These are phyloP conservation scores for Frankliniella fusca DNA, from an alignment of 2,888 invertebrate genomes.

Conservation along the genomic window DNA sequence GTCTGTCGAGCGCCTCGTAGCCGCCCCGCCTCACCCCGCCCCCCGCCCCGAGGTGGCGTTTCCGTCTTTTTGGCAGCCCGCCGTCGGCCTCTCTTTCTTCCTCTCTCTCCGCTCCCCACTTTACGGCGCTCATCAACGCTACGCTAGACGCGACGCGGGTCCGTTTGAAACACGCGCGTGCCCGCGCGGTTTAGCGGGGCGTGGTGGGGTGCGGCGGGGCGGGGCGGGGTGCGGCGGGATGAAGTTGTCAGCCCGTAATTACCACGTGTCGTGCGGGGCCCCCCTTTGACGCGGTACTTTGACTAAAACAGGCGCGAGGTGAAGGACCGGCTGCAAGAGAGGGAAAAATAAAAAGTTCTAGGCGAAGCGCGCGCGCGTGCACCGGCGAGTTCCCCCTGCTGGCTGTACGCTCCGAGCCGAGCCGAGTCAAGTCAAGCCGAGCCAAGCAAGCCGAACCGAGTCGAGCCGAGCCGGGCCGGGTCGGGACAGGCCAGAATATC, in stretches of 20 bases:
- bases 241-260: not conserved
- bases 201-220: not conserved
- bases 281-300: not conserved
- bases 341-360: not conserved
- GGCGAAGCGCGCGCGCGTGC: not conserved
- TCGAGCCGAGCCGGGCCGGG: no score
- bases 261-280: not conserved
- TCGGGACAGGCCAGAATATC: no score
- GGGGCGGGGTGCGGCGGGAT: not conserved
- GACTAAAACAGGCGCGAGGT: not conserved
- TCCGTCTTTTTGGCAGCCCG: conserved; percentile 14
- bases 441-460: no score
- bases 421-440: no score
- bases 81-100: not conserved
- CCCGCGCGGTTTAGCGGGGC: not conserved
- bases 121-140: no score
- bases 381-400: not conserved
- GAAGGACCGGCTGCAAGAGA: not conserved
- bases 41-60: not conserved
- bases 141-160: no score
- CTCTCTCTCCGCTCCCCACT: not conserved
- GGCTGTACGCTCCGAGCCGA: no score
- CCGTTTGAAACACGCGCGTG: no score
- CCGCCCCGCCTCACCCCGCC: no score
- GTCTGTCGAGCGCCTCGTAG: not conserved